phyloP scores from a whole-genome alignment of 1,140 invertebrate genomes.

The Battus philenor region DNA sequence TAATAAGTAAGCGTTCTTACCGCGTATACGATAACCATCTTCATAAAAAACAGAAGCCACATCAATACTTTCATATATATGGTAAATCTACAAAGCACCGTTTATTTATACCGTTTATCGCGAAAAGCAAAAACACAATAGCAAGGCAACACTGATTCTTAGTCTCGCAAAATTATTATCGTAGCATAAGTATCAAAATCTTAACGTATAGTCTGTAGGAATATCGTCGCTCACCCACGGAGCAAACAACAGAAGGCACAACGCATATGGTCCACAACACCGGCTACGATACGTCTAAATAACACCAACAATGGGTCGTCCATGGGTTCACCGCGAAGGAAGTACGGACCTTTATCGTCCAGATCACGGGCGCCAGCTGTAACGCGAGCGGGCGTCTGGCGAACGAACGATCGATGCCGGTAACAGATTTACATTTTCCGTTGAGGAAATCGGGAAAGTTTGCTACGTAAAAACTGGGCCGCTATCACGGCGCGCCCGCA shows the following conservation, averaged over 20 bases:
- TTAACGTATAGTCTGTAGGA: conserved; percentile 38
- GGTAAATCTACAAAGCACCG: conserved; percentile 52
- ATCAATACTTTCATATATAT: conserved; percentile 18
- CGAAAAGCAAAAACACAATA: conserved; percentile 72
- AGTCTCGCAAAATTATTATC: conserved; percentile 51
- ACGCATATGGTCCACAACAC: conserved; percentile 61
- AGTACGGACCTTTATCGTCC: conserved; percentile 51
- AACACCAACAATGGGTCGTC: conserved; percentile 46
- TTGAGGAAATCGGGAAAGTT: conserved; percentile 70
- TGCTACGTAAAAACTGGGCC: conserved; percentile 51
- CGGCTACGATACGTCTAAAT: conserved; percentile 49
- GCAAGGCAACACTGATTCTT: conserved; percentile 70
- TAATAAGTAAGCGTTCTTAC: conserved; percentile 26
- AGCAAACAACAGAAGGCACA: conserved; percentile 60
- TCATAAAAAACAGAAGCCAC: conserved; percentile 15
- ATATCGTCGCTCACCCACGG: conserved; percentile 31
- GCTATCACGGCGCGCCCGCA: conserved; percentile 63
- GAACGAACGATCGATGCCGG: conserved; percentile 63
- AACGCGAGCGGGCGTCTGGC: conserved; percentile 58
- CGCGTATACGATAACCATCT: conserved; percentile 27
- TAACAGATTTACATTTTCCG: conserved; percentile 72
- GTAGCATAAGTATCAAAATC: conserved; percentile 40
- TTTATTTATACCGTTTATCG: conserved; percentile 56
- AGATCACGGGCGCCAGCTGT: conserved; percentile 63
- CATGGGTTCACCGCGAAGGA: conserved; percentile 9